Evolutionary conservation across 2,888 invertebrate species (phyloP).

Genomic region (Acleris sparsana): DNA sequence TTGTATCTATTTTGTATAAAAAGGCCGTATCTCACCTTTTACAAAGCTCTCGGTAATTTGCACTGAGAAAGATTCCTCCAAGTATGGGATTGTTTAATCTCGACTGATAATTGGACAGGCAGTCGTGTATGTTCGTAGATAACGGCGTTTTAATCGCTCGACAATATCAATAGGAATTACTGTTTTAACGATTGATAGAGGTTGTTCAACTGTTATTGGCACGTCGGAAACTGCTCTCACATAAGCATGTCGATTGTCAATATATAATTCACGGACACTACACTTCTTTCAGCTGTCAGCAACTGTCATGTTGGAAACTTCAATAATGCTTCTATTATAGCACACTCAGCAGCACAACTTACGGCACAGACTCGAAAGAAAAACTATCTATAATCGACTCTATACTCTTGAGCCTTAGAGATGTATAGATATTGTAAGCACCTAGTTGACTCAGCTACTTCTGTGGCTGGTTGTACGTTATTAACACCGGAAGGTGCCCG

Average conservation of each 20-base stretch:
- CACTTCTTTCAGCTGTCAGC: conserved; percentile 19
- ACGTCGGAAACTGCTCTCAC: background rate
- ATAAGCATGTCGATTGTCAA: conserved; percentile 24
- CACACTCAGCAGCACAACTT: no score
- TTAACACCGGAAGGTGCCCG: conserved; percentile 32
- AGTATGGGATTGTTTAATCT: conserved; percentile 11
- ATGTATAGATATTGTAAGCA: background rate
- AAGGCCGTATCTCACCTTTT: background rate
- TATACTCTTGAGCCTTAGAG: no score
- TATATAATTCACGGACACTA: conserved; percentile 15
- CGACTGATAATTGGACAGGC: conserved; percentile 13
- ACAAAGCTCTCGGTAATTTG: conserved; percentile 6
- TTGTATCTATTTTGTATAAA: background rate
- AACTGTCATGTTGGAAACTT: background rate
- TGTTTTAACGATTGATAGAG: background rate
- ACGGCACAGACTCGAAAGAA: no score
- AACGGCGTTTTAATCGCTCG: conserved; percentile 27
- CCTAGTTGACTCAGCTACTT: background rate
- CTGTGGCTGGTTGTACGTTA: conserved; percentile 5
- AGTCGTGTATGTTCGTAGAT: conserved; percentile 8
- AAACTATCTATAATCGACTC: no score
- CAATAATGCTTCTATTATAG: no score
- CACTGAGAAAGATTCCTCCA: conserved; percentile 2
- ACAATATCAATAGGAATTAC: conserved; percentile 8
- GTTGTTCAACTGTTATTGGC: conserved; percentile 10